These are phyloP conservation scores for Choristoneura rosaceana DNA, from an alignment of 2,888 invertebrate species.

Conservation along the genomic window DNA sequence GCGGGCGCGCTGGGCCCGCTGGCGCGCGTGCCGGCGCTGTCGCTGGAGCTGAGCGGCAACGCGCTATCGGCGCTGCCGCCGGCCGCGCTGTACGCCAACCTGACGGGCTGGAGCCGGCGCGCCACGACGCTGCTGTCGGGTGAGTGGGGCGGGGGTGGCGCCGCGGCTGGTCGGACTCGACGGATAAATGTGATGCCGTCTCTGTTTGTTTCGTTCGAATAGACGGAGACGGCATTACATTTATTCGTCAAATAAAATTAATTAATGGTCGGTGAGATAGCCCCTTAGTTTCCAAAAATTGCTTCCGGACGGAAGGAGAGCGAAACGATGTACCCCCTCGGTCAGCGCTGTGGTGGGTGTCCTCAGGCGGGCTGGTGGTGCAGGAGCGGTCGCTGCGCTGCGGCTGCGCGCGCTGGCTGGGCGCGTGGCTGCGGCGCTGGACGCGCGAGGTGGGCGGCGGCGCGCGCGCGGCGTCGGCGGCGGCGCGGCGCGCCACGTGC, in stretches of 20 bases:
- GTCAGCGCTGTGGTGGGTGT: too few species aligned
- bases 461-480: slow-evolving; percentile 53
- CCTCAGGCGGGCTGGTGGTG: slow-evolving; percentile 90
- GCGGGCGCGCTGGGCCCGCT: slow-evolving; percentile 90
- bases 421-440: slow-evolving; percentile 94
- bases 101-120: slow-evolving; percentile 92
- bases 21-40: slow-evolving; percentile 90
- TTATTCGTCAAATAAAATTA: too few species aligned
- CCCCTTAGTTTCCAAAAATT: too few species aligned
- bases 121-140: slow-evolving; percentile 92
- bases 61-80: slow-evolving; percentile 89
- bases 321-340: too few species aligned
- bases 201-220: too few species aligned
- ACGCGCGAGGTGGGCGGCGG: slow-evolving; percentile 92
- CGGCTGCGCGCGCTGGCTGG: slow-evolving; percentile 94
- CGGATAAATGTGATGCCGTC: not conserved
- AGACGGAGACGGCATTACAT: too few species aligned
- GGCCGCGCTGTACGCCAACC: slow-evolving; percentile 91
- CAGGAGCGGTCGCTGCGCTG: slow-evolving; percentile 92
- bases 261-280: too few species aligned
- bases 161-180: not conserved
- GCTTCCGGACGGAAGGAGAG: too few species aligned
- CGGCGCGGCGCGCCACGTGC: slow-evolving; percentile 56
- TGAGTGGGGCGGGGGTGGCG: slow-evolving; percentile 59
- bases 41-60: slow-evolving; percentile 92